phyloP scores from a whole-genome alignment of 2,113 vertebrate genomes.

The Spermophilus dauricus region DNA sequence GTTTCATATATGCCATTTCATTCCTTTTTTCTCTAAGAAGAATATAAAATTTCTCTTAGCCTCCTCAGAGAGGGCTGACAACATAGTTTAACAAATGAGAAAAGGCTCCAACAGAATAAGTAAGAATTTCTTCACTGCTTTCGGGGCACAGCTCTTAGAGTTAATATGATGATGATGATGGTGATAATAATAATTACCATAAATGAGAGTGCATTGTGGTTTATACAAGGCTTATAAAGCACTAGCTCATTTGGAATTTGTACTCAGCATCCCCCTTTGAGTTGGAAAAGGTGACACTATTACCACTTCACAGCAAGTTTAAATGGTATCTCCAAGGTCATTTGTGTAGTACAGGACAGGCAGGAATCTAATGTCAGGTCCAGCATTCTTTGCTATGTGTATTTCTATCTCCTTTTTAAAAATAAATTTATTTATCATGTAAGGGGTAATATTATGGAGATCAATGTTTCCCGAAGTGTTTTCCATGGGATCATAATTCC shows the following conservation, averaged over 20 bases:
- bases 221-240: not conserved
- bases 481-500: not conserved
- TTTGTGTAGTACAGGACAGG: not conserved
- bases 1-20: not conserved
- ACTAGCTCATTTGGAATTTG: not conserved
- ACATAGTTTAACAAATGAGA: conserved; percentile 11
- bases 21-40: conserved; percentile 42
- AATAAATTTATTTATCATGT: not conserved
- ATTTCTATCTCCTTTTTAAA: not conserved
- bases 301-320: not conserved
- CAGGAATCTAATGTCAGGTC: not conserved
- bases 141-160: not conserved
- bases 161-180: not conserved
- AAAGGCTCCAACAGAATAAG: not conserved
- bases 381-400: not conserved
- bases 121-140: not conserved
- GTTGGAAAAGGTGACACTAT: not conserved
- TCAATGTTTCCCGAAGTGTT: conserved; percentile 30
- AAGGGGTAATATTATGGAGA: not conserved
- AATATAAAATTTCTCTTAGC: not conserved
- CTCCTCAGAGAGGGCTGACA: not conserved
- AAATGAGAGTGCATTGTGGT: not conserved
- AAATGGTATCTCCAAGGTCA: not conserved
- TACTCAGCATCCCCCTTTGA: not conserved
- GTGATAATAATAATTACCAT: not conserved